Percentiles rank a stretch among this genome's conserved stretches.
Conservation (phyloP, 1,140 invertebrate genomes). For the Plutomurus gul region DNA sequence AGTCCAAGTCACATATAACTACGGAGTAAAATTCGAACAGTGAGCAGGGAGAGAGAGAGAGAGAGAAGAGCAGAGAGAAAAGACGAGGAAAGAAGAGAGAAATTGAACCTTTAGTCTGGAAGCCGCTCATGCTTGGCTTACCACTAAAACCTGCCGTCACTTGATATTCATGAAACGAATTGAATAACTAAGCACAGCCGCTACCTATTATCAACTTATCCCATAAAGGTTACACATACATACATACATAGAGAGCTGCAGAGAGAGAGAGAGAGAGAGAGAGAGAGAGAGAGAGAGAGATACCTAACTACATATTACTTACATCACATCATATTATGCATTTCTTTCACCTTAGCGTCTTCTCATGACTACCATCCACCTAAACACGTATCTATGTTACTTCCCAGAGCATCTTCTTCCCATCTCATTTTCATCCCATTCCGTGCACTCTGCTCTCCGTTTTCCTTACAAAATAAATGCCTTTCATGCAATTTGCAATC, state of each 20-base stretch:
- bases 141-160: slow-evolving; percentile 32
- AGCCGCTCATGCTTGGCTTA: slow-evolving; percentile 10
- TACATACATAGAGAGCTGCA: too few relatives aligned
- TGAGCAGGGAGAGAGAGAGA: neutral
- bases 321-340: neutral
- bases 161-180: slow-evolving; percentile 51
- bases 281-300: too few relatives aligned
- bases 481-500: neutral
- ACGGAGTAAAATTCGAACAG: neutral
- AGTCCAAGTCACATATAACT: neutral
- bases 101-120: neutral
- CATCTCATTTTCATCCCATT: slow-evolving; percentile 1
- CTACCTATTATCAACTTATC: slow-evolving; percentile 35
- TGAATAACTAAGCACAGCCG: slow-evolving; percentile 44
- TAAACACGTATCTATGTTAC: too few relatives aligned
- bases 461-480: slow-evolving; percentile 15
- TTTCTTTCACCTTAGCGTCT: too few relatives aligned
- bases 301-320: neutral
- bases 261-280: too few relatives aligned
- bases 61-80: neutral
- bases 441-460: neutral
- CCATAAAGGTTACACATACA: slow-evolving; percentile 2
- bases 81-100: neutral
- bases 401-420: neutral
- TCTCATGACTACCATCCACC: too few relatives aligned